Base-by-base conservation (phyloP, 2,888 invertebrate species). In the Halictus ligatus region DNA sequence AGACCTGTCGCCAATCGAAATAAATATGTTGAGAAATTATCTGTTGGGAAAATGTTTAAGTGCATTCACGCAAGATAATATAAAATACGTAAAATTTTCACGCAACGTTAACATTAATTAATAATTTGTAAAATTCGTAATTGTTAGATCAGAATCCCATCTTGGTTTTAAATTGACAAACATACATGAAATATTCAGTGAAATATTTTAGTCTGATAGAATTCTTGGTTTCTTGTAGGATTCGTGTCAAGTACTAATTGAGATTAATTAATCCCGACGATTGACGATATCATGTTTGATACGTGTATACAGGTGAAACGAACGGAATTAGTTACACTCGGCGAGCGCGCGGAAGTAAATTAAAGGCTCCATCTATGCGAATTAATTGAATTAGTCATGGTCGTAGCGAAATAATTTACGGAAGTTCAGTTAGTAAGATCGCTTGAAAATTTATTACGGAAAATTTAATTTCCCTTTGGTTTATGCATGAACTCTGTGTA, bases 301-400 rank as follows among this genome's bases (percentile, higher is more conserved):
- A 60, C 25, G 60, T 60, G 60, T 60, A 60, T 60, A 60, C 60
- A 60, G 60, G 60, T 60, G 60, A 60, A 60, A 60, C 58, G 58
- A 58, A 58, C 25, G 13, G 25, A 60, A 60, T 60, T 60, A 25
- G 60, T 60, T 60, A 25, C 25, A 60, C 60, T 60, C 60, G 0
- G 25, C 1, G 60, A 60, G 60, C 6, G 25, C 12, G 13, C 60
- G 60, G 60, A 60, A 60, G 60, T 25, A 25, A 25, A 25, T 60
- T 60, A 60, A 60, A 13, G 60, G 25, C 60, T 60, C 6, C 25
- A 6, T 60, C 25, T 60, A 25, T 60, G 13, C 25, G 60, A 25
- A 60, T 60, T 60, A 25, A 60, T 25, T 60, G 60, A 12, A 60
- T 60, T 60, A 25, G 25, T 60, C 13, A 60, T 60, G 54, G 18